Evolutionary conservation across 2,113 vertebrate species (phyloP).

Genomic region (Delphinapterus leucas): DNA sequence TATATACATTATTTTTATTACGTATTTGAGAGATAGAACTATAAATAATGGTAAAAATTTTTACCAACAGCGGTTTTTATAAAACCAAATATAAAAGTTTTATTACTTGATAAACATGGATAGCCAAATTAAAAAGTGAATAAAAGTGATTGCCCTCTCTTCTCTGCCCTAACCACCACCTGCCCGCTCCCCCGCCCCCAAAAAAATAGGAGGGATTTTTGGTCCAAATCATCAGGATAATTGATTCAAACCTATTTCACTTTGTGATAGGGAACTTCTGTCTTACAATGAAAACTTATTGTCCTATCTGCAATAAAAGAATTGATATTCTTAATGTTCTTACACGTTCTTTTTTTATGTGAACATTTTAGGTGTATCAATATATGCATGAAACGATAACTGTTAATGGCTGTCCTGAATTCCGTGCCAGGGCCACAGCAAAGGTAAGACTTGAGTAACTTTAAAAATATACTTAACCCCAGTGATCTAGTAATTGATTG

Average conservation of each 20-base stretch:
- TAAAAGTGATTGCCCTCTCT: background rate
- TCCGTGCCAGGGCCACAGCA: constrained; percentile 97
- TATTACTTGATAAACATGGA: background rate
- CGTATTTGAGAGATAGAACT: background rate
- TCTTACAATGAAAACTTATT: background rate
- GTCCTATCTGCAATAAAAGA: constrained; percentile 44
- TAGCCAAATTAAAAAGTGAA: background rate
- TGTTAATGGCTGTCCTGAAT: constrained; percentile 97
- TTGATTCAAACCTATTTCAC: background rate
- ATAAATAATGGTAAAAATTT: background rate
- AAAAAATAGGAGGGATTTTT: background rate
- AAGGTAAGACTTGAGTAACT: constrained; percentile 90
- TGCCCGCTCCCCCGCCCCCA: too few species aligned
- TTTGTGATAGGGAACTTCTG: background rate
- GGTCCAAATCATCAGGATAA: background rate
- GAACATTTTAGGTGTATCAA: constrained; percentile 94
- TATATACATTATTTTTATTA: background rate
- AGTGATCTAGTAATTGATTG: constrained; percentile 88
- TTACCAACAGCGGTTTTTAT: background rate
- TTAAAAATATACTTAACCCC: constrained; percentile 77
- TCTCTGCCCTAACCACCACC: rapidly evolving
- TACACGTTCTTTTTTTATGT: constrained; percentile 75
- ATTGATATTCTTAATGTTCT: constrained; percentile 56
- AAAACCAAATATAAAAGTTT: background rate
- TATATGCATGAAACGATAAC: constrained; percentile 99